Percentiles rank a stretch among this genome's conserved stretches.
Conservation (phyloP, 2,797 vertebrate genomes). For the Spea hammondii region DNA sequence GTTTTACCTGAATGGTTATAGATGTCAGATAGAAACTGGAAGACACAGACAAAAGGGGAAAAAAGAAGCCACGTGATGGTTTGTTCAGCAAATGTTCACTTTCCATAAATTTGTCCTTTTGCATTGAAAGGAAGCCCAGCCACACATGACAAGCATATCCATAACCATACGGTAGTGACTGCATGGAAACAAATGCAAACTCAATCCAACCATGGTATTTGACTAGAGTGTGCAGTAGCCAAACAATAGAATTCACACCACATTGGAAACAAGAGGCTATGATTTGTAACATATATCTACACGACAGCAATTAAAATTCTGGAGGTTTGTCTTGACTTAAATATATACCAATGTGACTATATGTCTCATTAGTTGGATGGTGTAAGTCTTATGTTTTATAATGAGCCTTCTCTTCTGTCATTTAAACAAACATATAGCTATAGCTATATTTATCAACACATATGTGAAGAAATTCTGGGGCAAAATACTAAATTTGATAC, state of each 20-base stretch:
- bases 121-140: constrained; percentile 23
- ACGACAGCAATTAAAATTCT: no score
- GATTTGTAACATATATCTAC: background rate
- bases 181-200: constrained; percentile 34
- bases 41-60: background rate
- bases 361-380: no score
- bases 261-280: background rate
- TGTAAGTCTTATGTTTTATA: no score
- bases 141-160: constrained; percentile 18
- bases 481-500: no score
- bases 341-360: no score
- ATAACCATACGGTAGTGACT: constrained; percentile 10
- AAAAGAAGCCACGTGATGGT: background rate
- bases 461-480: no score
- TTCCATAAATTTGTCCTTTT: constrained; percentile 14
- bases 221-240: constrained; percentile 23
- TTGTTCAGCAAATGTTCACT: background rate
- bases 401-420: no score
- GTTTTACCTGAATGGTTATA: no score
- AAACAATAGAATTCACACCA: background rate
- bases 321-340: no score
- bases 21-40: no score
- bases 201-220: constrained; percentile 28
- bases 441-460: no score
- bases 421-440: no score